These are phyloP conservation scores for Hypomecis atomaria DNA, from an alignment of 2,888 invertebrate species.

Conservation along the genomic window DNA sequence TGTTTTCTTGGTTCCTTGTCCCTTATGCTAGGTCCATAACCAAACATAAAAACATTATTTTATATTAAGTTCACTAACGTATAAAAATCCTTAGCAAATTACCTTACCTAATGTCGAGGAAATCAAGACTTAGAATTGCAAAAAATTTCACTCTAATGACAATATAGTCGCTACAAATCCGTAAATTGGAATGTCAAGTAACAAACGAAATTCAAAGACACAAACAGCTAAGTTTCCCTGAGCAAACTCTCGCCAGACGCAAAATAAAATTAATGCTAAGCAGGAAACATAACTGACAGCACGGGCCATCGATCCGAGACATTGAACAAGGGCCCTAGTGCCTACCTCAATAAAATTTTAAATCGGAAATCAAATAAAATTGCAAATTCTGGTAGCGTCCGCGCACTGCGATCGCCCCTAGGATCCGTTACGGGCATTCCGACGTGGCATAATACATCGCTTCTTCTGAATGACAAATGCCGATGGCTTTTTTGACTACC, in stretches of 20 bases:
- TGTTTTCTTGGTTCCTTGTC: no score
- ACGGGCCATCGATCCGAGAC: constrained; percentile 38
- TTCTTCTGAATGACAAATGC: constrained; percentile 67
- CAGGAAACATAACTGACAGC: constrained; percentile 19
- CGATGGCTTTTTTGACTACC: constrained; percentile 65
- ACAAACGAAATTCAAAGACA: constrained; percentile 12
- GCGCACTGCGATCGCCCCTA: constrained; percentile 44
- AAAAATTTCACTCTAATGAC: not conserved
- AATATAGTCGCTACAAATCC: not conserved
- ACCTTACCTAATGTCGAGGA: no score
- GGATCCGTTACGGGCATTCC: constrained; percentile 51
- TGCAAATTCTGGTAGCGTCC: constrained; percentile 56
- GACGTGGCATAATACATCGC: constrained; percentile 55
- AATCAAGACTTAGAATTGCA: not conserved
- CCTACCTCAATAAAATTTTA: constrained; percentile 56
- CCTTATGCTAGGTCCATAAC: no score
- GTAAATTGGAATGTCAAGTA: not conserved
- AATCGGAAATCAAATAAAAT: constrained; percentile 68
- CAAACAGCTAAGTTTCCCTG: constrained; percentile 5
- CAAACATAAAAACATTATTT: no score
- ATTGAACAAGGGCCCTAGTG: constrained; percentile 41
- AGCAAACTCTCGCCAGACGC: constrained; percentile 7
- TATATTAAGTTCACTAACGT: no score
- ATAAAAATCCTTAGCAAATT: no score
- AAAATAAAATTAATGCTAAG: constrained; percentile 23